Base-by-base conservation (phyloP, 2,888 invertebrate genomes). In the Drosophila anomelani region DNA sequence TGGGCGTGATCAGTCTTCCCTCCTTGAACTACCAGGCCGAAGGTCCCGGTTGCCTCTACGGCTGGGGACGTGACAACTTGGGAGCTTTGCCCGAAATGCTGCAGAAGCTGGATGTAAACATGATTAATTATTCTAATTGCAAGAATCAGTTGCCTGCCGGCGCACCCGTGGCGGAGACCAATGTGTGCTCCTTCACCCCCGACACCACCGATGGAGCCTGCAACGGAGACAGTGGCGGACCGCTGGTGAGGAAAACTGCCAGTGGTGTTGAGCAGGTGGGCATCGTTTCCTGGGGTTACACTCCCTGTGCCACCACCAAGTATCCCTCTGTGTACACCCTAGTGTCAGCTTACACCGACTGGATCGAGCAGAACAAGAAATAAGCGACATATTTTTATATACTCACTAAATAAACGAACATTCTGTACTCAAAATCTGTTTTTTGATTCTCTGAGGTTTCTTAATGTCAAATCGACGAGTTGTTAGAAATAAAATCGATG, bases 241-340 rank as follows among this genome's bases (percentile, higher is more conserved):
- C 92, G 2, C 59, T 92, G 75, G 78, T 91, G 4, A 72, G 43
- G 44, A 49, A 66, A 0, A 74, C 69, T 2, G 57, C 29, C n/a
- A 8, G 4, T 8, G 44, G 15, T 1, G 2, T 20, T 34, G 69
- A 86, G 36, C 80, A 73, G 67, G 77, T 93, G 34, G 94, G 94
- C 63, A 85, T 93, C 61, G 93, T 94, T 13, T 93, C 94, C 32
- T 94, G 94, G 94, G 93, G 93, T 23, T 84, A 90, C 39, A 91
- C 91, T 10, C 93, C 93, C 10, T 94, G 94, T 62, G 91, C 92
- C 13, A 72, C 51, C 38, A 81, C 80, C n/a, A 84, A 78, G 17
- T 82, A 89, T 32, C 93, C 93, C 2, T 93, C 93, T 0, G 93
- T 93, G 1, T 93, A 92, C 80, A 93, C 93, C 1, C 76, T 78